phyloP scores from a whole-genome alignment of 2,113 vertebrate species.

The Apodemus sylvaticus region DNA sequence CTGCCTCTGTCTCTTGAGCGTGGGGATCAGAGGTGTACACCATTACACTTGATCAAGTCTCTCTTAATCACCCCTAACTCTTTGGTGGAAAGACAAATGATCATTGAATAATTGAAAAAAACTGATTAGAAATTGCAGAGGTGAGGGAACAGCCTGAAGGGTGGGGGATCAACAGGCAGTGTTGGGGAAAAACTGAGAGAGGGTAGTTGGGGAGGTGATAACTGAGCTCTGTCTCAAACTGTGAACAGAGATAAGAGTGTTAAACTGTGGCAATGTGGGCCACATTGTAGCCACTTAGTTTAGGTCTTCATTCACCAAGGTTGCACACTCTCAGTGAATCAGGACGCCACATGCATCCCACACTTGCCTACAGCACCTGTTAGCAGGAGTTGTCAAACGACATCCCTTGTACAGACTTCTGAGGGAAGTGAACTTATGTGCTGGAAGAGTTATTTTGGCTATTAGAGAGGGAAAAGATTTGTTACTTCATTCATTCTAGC shows the following conservation, averaged over 20 bases:
- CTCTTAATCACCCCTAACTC: not conserved
- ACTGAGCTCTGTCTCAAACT: not conserved
- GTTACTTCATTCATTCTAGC: too few relatives aligned
- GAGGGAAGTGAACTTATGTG: not conserved
- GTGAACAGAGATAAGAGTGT: rapidly evolving
- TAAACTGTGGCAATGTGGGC: rapidly evolving
- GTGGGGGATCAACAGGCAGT: not conserved
- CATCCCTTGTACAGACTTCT: not conserved
- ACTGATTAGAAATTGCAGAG: not conserved
- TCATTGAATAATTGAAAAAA: not conserved
- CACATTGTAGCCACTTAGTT: rapidly evolving
- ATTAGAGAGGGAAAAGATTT: not conserved
- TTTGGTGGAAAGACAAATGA: not conserved
- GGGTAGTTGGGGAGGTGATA: too few relatives aligned
- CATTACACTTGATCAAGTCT: not conserved
- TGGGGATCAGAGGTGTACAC: not conserved
- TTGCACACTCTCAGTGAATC: not conserved
- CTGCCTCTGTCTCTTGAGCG: not conserved
- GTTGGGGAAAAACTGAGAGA: not conserved
- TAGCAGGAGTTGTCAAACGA: rapidly evolving
- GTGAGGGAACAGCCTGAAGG: too few relatives aligned
- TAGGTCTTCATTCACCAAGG: too few relatives aligned
- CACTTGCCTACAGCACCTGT: not conserved
- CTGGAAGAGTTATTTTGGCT: not conserved
- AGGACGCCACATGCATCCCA: not conserved